phyloP scores from a whole-genome alignment of 1,140 invertebrate genomes.

The Latrodectus geometricus region DNA sequence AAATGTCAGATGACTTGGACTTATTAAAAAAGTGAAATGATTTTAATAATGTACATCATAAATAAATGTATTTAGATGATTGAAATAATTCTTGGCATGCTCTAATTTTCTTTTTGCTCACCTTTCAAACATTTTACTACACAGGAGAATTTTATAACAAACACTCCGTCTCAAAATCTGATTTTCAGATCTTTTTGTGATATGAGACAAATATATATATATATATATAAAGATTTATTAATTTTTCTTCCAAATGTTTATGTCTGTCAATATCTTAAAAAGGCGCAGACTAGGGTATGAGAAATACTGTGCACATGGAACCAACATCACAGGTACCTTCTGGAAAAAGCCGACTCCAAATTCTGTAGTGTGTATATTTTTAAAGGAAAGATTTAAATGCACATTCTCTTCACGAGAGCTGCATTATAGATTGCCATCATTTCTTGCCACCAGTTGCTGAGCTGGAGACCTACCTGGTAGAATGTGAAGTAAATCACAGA shows the following conservation, averaged over 20 bases:
- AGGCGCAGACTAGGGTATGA: conserved; percentile 61
- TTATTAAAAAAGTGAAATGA: conserved; percentile 35
- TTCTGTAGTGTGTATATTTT: not conserved
- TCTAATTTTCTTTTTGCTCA: conserved; percentile 45
- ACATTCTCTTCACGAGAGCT: conserved; percentile 29
- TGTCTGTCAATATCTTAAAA: conserved; percentile 61
- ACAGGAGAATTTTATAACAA: conserved; percentile 29
- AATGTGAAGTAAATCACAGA: not conserved
- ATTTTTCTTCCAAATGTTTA: conserved; percentile 38
- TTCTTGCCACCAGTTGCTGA: not conserved
- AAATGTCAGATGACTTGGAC: conserved; percentile 44
- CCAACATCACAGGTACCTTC: conserved; percentile 58
- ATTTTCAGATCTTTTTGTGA: conserved; percentile 54
- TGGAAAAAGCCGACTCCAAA: conserved; percentile 44
- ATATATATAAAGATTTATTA: conserved; percentile 37
- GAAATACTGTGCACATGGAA: conserved; percentile 59
- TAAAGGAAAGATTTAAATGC: conserved; percentile 30
- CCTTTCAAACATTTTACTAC: conserved; percentile 58
- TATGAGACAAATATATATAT: conserved; percentile 55
- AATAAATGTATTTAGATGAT: conserved; percentile 53
- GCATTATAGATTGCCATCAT: conserved; percentile 43
- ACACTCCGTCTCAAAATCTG: conserved; percentile 48
- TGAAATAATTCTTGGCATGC: conserved; percentile 47
- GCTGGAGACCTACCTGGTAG: not conserved
- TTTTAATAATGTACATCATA: conserved; percentile 44